phyloP scores from a whole-genome alignment of 2,888 invertebrate genomes.

The Eupeodes luniger region DNA sequence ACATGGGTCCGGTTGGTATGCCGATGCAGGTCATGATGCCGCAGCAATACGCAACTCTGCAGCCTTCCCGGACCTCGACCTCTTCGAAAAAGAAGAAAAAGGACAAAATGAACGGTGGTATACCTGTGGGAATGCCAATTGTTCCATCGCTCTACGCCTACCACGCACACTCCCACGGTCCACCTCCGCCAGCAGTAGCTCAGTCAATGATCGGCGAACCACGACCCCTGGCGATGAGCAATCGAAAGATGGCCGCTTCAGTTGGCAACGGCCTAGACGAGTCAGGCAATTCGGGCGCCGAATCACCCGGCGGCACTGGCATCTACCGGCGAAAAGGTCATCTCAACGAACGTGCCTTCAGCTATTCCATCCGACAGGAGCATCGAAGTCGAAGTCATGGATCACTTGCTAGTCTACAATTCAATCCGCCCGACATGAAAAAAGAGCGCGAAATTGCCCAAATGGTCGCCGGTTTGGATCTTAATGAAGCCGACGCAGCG shows the following conservation, averaged over 20 bases:
- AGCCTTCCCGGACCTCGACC: constrained; percentile 87
- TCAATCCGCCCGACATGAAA: constrained; percentile 93
- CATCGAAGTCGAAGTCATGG: constrained; percentile 96
- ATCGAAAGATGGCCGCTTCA: constrained; percentile 88
- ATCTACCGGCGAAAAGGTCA: constrained; percentile 96
- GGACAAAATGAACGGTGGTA: constrained; percentile 83
- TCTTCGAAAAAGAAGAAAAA: constrained; percentile 85
- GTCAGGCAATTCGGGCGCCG: constrained; percentile 85
- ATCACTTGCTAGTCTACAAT: constrained; percentile 95
- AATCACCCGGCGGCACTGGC: constrained; percentile 89
- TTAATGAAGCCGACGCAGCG: constrained; percentile 89
- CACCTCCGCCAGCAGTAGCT: constrained; percentile 83
- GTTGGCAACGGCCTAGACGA: constrained; percentile 88
- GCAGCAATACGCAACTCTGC: constrained; percentile 88
- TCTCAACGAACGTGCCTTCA: constrained; percentile 95
- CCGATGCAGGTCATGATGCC: constrained; percentile 85
- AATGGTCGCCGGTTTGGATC: constrained; percentile 94
- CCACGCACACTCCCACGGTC: constrained; percentile 80
- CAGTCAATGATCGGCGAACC: constrained; percentile 87
- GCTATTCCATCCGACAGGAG: constrained; percentile 96
- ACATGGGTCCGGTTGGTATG: constrained; percentile 82
- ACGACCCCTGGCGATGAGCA: constrained; percentile 85
- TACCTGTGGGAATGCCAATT: constrained; percentile 84
- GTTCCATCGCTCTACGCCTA: constrained; percentile 85
- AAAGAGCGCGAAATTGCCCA: constrained; percentile 96